A percentile compares a stretch with the other conserved stretches of the same genome.
Conservation (phyloP, 2,888 invertebrate genomes). For the Polydrusus tereticollis region DNA sequence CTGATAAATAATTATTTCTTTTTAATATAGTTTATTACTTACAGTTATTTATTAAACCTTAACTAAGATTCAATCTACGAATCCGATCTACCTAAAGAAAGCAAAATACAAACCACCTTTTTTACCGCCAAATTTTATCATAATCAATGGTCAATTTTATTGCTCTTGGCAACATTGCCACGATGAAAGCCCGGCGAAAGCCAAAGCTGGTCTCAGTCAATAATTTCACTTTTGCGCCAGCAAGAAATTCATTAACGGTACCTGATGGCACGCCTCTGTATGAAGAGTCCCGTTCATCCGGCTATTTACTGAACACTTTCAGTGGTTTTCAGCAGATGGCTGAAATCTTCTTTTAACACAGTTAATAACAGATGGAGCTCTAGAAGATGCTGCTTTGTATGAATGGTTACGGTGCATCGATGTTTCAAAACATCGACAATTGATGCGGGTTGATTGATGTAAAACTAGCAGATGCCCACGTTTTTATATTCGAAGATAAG, state of each 20-base stretch:
- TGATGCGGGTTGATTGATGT: no score
- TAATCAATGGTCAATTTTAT: neutral
- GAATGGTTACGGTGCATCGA: no score
- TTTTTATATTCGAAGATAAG: no score
- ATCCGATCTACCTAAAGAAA: no score
- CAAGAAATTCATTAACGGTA: conserved; percentile 26
- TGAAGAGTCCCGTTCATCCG: neutral
- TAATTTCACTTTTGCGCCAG: conserved; percentile 46
- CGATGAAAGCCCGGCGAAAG: conserved; percentile 36
- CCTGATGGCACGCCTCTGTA: conserved; percentile 19
- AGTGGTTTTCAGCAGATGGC: neutral
- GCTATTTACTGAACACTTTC: neutral
- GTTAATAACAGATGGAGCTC: neutral
- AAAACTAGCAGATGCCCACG: no score
- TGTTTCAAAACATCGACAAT: no score
- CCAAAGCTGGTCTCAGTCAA: conserved; percentile 24
- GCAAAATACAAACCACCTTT: no score
- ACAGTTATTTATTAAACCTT: no score
- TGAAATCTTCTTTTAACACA: neutral
- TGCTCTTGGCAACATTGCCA: conserved; percentile 13
- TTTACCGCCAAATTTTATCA: neutral
- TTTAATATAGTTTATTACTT: no score
- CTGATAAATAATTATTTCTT: no score
- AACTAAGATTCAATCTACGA: no score
- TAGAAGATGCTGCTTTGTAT: no score